Conservation (phyloP, 2,113 vertebrate genomes). For the Pteruthius melanotis region DNA sequence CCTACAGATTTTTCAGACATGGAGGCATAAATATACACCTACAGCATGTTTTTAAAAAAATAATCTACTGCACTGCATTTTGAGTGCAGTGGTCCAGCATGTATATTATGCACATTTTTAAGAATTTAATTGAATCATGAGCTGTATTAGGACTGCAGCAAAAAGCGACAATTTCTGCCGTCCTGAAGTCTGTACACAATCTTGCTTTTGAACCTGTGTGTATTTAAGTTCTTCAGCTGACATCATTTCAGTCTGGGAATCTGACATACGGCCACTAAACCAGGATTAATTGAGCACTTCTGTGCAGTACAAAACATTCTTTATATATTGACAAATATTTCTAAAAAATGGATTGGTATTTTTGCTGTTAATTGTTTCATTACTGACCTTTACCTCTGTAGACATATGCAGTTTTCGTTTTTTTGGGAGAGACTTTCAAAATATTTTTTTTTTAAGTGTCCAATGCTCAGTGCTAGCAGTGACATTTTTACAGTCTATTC, state of each 20-base stretch:
- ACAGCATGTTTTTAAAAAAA: not conserved
- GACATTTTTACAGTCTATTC: slow-evolving; percentile 83
- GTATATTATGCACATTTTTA: not conserved
- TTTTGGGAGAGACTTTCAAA: slow-evolving; percentile 87
- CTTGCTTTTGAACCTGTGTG: slow-evolving; percentile 66
- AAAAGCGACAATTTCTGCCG: slow-evolving; percentile 26
- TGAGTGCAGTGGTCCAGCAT: not conserved
- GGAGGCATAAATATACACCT: not conserved
- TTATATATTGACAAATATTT: slow-evolving; percentile 87
- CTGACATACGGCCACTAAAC: slow-evolving; percentile 80
- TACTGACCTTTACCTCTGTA: slow-evolving; percentile 85
- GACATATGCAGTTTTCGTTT: slow-evolving; percentile 85
- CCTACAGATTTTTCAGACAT: not conserved
- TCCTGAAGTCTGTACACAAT: slow-evolving; percentile 57
- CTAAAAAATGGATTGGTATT: slow-evolving; percentile 84
- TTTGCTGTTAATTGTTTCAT: slow-evolving; percentile 85
- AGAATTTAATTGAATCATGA: not conserved
- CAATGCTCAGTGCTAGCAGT: slow-evolving; percentile 81
- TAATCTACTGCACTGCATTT: not conserved
- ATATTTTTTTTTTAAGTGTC: slow-evolving; percentile 84
- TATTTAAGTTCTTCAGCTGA: slow-evolving; percentile 72
- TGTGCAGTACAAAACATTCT: slow-evolving; percentile 85
- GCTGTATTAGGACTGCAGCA: not conserved
- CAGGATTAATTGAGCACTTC: slow-evolving; percentile 82
- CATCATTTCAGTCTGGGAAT: slow-evolving; percentile 78